These are phyloP conservation scores for Aphelocoma coerulescens DNA, from an alignment of 2,113 vertebrate genomes.

Conservation along the genomic window DNA sequence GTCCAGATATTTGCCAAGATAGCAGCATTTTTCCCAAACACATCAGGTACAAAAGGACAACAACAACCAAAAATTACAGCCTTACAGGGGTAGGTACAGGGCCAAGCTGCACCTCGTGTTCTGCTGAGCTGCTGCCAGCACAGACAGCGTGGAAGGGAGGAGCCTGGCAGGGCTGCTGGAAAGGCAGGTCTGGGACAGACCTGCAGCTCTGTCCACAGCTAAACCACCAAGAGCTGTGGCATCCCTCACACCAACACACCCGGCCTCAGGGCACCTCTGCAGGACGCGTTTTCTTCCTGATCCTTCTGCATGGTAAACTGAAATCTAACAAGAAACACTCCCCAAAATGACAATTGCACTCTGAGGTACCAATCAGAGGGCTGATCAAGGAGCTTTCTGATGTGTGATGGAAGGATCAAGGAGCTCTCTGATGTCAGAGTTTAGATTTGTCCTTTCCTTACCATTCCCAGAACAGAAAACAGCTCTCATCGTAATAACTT, in stretches of 20 bases:
- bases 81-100: slow-evolving; percentile 13
- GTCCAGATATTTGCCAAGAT: slow-evolving; percentile 61
- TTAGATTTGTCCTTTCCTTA: neutral
- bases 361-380: neutral
- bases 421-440: slow-evolving; percentile 44
- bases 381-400: slow-evolving; percentile 54
- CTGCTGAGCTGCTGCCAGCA: neutral
- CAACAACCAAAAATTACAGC: slow-evolving; percentile 3
- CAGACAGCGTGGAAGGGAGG: neutral
- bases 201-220: neutral
- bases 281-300: neutral
- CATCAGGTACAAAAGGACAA: slow-evolving; percentile 47
- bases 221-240: neutral
- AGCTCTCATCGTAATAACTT: neutral
- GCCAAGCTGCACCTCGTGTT: slow-evolving; percentile 30
- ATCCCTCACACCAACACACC: neutral
- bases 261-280: neutral
- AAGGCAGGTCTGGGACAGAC: neutral
- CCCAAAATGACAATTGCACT: neutral
- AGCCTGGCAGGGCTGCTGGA: neutral
- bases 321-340: neutral
- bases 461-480: neutral
- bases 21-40: neutral
- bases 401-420: slow-evolving; percentile 55
- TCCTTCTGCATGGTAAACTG: neutral